These are phyloP conservation scores for Mactra quadrangularis DNA, from an alignment of 1,140 invertebrate species.

Conservation along the genomic window DNA sequence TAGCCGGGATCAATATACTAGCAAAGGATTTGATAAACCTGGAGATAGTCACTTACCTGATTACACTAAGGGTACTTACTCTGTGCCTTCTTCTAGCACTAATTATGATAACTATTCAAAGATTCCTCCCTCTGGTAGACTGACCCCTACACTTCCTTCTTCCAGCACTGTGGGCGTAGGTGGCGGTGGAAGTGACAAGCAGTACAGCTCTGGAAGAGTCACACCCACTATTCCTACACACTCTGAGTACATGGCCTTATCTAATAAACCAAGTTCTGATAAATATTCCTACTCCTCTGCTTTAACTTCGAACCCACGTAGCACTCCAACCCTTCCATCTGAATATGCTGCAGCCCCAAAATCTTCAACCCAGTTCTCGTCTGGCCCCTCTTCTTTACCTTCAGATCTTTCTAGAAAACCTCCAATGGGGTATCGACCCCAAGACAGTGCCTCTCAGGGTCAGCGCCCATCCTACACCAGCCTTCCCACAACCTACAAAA, in stretches of 20 bases:
- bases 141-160: conserved; percentile 37
- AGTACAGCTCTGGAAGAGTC: conserved; percentile 23
- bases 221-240: conserved; percentile 52
- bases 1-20: conserved; percentile 16
- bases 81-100: background rate
- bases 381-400: conserved; percentile 42
- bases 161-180: conserved; percentile 30
- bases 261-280: conserved; percentile 33
- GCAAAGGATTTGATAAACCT: conserved; percentile 1
- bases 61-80: conserved; percentile 7
- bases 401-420: conserved; percentile 40
- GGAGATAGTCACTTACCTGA: background rate
- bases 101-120: conserved; percentile 29
- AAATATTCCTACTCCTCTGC: conserved; percentile 32
- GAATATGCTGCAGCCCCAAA: conserved; percentile 25
- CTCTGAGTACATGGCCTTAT: conserved; percentile 52
- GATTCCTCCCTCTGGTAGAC: conserved; percentile 32
- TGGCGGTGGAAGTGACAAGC: background rate
- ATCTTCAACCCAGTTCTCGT: conserved; percentile 19
- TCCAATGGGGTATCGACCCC: background rate
- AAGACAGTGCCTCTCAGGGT: background rate
- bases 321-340: conserved; percentile 27
- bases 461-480: conserved; percentile 23
- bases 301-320: conserved; percentile 14
- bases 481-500: conserved; percentile 9